Evolutionary conservation across 2,888 invertebrate species (phyloP).

Genomic region (Acanthosepion pharaonis): DNA sequence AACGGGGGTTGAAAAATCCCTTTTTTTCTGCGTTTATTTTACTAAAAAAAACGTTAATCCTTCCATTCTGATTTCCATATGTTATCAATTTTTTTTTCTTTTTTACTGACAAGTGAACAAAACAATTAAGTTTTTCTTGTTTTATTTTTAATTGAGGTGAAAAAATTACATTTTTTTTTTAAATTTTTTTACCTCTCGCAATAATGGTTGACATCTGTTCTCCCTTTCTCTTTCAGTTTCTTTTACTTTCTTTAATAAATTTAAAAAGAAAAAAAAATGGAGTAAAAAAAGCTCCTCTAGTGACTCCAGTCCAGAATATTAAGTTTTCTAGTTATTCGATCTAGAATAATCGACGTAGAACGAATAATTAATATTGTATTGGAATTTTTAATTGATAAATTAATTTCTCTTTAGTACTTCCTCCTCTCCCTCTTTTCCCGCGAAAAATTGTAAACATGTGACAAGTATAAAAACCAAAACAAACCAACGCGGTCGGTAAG

Average conservation of each 20-base stretch:
- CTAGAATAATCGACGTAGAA: neutral
- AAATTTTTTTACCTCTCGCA: neutral
- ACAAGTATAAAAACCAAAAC: slow-evolving; percentile 33
- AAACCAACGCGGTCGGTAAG: neutral
- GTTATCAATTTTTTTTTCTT: no score
- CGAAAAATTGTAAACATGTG: slow-evolving; percentile 11
- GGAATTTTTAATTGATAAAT: neutral
- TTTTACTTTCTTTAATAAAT: neutral
- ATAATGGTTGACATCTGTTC: neutral
- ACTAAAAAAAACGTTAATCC: no score
- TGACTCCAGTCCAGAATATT: neutral
- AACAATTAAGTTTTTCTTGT: no score
- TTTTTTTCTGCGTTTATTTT: no score
- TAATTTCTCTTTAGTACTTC: no score
- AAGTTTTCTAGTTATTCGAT: neutral
- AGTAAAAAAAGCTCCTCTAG: neutral
- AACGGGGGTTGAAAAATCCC: no score
- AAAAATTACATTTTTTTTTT: no score
- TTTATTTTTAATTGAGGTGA: no score
- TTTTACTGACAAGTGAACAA: no score
- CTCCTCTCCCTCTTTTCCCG: neutral
- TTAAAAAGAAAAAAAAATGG: neutral
- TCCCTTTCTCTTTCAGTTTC: neutral
- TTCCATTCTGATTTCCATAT: no score
- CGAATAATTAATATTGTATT: neutral